phyloP scores from a whole-genome alignment of 2,797 vertebrate genomes.

The Ceryle rudis region DNA sequence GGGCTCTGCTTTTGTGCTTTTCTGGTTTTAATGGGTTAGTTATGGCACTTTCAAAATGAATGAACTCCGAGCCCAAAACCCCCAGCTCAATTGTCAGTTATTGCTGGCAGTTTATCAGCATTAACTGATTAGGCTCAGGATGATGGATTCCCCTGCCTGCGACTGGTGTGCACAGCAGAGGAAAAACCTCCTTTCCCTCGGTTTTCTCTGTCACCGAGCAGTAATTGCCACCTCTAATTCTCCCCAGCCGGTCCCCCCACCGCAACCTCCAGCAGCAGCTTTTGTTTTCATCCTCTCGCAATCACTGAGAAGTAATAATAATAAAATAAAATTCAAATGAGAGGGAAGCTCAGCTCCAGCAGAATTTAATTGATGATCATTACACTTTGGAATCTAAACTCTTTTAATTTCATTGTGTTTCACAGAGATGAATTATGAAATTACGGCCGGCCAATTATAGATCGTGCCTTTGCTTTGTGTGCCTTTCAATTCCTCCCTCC shows the following conservation, averaged over 20 bases:
- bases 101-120: constrained; percentile 83
- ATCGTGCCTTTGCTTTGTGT: constrained; percentile 24
- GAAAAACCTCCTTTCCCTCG: background rate
- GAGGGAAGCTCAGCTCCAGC: constrained; percentile 74
- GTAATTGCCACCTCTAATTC: constrained; percentile 38
- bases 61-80: constrained; percentile 69
- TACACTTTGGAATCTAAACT: constrained; percentile 76
- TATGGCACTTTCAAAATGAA: constrained; percentile 74
- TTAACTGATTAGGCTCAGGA: constrained; percentile 81
- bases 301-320: constrained; percentile 60
- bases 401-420: constrained; percentile 78
- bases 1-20: constrained; percentile 34
- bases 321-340: constrained; percentile 79
- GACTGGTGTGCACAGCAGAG: background rate
- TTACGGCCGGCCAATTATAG: constrained; percentile 68
- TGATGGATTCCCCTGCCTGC: constrained; percentile 75
- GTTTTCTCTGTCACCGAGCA: constrained; percentile 1
- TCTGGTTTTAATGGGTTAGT: constrained; percentile 50
- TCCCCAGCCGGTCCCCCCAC: background rate
- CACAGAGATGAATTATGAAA: constrained; percentile 77
- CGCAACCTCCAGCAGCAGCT: constrained; percentile 20
- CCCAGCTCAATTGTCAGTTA: constrained; percentile 79
- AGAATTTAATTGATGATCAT: constrained; percentile 79
- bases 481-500: background rate
- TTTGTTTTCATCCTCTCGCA: constrained; percentile 36